A percentile compares a stretch with the other conserved stretches of the same genome.
phyloP scores from a whole-genome alignment of 2,888 invertebrate genomes.

The Sialis fuliginosa region DNA sequence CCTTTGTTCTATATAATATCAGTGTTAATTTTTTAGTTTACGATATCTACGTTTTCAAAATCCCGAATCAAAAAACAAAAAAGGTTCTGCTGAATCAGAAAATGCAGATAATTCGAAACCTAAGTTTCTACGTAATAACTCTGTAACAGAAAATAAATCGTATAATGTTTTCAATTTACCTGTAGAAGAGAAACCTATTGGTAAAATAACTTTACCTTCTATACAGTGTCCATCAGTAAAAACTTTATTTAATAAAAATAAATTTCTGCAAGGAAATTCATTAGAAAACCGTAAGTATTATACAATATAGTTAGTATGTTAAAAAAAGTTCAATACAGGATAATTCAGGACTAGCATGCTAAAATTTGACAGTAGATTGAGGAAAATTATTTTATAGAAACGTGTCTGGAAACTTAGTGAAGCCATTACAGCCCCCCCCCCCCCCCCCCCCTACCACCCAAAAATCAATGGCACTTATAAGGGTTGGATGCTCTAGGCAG shows the following conservation, averaged over 20 bases:
- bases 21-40: conserved; percentile 29
- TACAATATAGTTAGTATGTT: neutral
- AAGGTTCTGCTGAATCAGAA: too few relatives aligned
- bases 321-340: neutral
- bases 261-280: conserved; percentile 21
- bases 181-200: conserved; percentile 17
- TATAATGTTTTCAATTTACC: conserved; percentile 23
- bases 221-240: conserved; percentile 29
- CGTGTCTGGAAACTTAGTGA: too few relatives aligned
- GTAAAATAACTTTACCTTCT: conserved; percentile 34
- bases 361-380: too few relatives aligned
- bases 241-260: conserved; percentile 28
- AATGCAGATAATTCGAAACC: too few relatives aligned
- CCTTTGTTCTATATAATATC: neutral
- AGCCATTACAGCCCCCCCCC: too few relatives aligned
- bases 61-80: conserved; percentile 13
- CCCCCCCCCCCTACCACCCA: too few relatives aligned
- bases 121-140: neutral
- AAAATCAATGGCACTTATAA: too few relatives aligned
- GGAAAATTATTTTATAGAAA: too few relatives aligned
- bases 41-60: conserved; percentile 41
- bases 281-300: conserved; percentile 22
- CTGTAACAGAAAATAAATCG: conserved; percentile 15
- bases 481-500: too few relatives aligned
- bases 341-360: too few relatives aligned